These are phyloP conservation scores for Rhamnusium bicolor DNA, from an alignment of 2,888 invertebrate genomes.

Conservation along the genomic window DNA sequence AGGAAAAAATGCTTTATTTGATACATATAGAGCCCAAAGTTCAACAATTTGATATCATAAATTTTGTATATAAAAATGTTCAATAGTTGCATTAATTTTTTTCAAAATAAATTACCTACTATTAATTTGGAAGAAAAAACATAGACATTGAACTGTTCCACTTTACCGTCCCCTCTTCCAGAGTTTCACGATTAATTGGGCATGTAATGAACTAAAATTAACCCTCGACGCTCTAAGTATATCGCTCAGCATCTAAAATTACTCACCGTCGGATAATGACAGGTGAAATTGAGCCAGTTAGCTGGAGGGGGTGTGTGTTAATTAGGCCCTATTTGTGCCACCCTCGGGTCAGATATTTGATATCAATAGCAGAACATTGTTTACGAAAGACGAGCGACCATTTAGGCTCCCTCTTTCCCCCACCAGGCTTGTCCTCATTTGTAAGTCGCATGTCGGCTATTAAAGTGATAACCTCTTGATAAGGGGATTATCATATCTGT, in stretches of 20 bases:
- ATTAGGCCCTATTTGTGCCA: constrained; percentile 3
- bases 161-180: constrained; percentile 7
- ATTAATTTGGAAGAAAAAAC: background rate
- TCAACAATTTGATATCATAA: too few relatives aligned
- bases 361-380: constrained; percentile 19
- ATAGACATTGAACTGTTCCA: background rate
- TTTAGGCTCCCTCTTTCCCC: constrained; percentile 17
- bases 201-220: constrained; percentile 31
- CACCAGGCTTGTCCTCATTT: constrained; percentile 6
- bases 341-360: constrained; percentile 22
- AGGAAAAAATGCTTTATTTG: too few relatives aligned
- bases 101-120: background rate
- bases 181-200: constrained; percentile 33
- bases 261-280: constrained; percentile 32
- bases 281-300: constrained; percentile 40
- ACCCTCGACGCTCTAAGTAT: constrained; percentile 17
- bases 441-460: constrained; percentile 24
- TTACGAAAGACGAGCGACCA: constrained; percentile 22
- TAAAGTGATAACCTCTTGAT: constrained; percentile 19
- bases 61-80: too few relatives aligned
- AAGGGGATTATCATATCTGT: constrained; percentile 13
- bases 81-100: too few relatives aligned
- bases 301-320: constrained; percentile 1
- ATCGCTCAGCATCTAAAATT: constrained; percentile 10
- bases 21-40: too few relatives aligned